Percentiles rank a stretch among this genome's conserved stretches.
Evolutionary conservation across 2,888 invertebrate species (phyloP).

Genomic region (Diploptera punctata): DNA sequence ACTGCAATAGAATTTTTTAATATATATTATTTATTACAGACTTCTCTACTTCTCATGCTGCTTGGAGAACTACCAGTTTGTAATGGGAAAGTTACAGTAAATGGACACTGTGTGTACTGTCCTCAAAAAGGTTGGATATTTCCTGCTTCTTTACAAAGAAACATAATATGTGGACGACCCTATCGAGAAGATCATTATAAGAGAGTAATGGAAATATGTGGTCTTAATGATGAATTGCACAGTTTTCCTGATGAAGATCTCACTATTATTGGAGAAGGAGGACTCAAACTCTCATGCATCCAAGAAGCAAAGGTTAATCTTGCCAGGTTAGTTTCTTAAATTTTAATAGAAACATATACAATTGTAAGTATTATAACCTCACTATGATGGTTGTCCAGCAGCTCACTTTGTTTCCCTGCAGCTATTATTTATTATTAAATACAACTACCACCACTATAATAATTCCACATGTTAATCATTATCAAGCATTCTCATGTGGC

Average conservation of each 20-base stretch:
- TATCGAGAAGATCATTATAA: conserved; percentile 20
- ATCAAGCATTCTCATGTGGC: too few species aligned
- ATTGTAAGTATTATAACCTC: too few species aligned
- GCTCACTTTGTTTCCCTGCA: too few species aligned
- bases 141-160: conserved; percentile 28
- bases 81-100: conserved; percentile 29
- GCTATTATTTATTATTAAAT: too few species aligned
- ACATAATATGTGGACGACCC: conserved; percentile 26
- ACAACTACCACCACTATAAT: too few species aligned
- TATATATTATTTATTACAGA: conserved; percentile 27
- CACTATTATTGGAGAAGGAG: background rate
- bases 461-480: too few species aligned
- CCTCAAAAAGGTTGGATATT: conserved; percentile 30
- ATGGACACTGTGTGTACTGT: conserved; percentile 32
- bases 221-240: background rate
- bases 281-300: background rate
- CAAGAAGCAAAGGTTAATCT: conserved; percentile 25
- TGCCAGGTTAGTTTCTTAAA: conserved; percentile 30
- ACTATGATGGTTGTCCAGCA: too few species aligned
- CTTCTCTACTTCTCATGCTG: conserved; percentile 31
- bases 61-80: conserved; percentile 33
- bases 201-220: conserved; percentile 22
- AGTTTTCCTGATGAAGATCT: conserved; percentile 6
- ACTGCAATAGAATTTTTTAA: too few species aligned
- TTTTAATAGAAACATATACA: too few species aligned